These are phyloP conservation scores for Siniperca scherzeri DNA, from an alignment of 2,797 vertebrate genomes.

Conservation along the genomic window DNA sequence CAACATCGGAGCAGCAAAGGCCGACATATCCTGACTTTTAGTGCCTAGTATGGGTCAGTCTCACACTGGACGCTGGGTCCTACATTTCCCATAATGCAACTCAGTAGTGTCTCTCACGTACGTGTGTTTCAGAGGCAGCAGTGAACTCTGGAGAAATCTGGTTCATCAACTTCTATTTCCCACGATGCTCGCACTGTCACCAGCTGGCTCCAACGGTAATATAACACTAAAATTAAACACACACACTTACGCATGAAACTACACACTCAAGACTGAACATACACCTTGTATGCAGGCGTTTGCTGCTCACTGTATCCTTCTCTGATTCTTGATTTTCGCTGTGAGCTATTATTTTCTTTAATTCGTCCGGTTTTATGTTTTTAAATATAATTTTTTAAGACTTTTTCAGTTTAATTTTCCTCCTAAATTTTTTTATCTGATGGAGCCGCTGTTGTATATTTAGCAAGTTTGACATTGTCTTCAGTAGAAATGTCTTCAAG, in stretches of 20 bases:
- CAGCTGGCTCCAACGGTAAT: constrained; percentile 94
- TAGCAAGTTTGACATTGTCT: neutral
- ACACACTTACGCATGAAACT: neutral
- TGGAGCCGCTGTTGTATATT: neutral
- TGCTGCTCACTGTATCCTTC: neutral
- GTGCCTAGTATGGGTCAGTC: no score
- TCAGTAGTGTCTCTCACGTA: no score
- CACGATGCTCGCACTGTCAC: constrained; percentile 97
- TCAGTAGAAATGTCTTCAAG: neutral
- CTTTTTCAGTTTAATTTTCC: neutral
- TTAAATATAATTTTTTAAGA: neutral
- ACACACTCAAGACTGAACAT: neutral
- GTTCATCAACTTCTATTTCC: constrained; percentile 99
- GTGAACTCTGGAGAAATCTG: constrained; percentile 96
- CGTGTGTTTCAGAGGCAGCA: constrained; percentile 89
- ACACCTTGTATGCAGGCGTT: neutral
- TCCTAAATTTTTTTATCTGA: neutral
- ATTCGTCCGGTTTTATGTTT: neutral
- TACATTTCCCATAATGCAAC: no score
- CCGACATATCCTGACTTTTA: neutral
- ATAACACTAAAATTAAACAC: neutral
- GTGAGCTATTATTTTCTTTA: no score
- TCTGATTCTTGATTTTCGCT: neutral
- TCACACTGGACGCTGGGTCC: no score
- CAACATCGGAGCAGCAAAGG: neutral